Conservation (phyloP, 2,113 vertebrate genomes). For the Antechinus stuartii region DNA sequence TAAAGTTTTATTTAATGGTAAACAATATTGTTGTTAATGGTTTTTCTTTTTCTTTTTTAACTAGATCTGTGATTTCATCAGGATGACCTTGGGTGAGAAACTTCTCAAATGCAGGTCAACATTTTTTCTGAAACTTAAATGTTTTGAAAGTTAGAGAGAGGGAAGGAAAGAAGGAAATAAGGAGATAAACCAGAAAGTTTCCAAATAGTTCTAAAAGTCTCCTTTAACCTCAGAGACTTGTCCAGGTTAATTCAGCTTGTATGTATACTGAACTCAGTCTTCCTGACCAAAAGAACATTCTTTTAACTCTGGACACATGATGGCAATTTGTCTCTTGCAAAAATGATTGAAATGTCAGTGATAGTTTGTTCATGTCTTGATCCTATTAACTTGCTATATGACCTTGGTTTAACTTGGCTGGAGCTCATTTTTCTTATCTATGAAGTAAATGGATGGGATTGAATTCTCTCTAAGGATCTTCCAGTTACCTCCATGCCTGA, state of each 20-base stretch:
- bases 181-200: neutral
- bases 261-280: neutral
- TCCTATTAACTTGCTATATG: neutral
- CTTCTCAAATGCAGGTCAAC: neutral
- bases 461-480: neutral
- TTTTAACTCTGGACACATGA: neutral
- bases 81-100: neutral
- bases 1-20: neutral
- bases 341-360: neutral
- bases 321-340: neutral
- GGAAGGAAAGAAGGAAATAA: neutral
- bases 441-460: neutral
- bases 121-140: neutral
- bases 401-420: neutral
- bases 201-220: neutral
- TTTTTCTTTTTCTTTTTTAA: neutral
- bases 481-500: neutral
- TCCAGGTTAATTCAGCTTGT: neutral
- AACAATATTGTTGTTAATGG: neutral
- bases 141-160: neutral
- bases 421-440: neutral
- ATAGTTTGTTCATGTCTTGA: neutral
- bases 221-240: neutral
- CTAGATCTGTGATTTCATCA: neutral
- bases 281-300: neutral